Base-by-base conservation (phyloP, 92 coral and sea anemone genomes). In the Palythoa heliodiscus region DNA sequence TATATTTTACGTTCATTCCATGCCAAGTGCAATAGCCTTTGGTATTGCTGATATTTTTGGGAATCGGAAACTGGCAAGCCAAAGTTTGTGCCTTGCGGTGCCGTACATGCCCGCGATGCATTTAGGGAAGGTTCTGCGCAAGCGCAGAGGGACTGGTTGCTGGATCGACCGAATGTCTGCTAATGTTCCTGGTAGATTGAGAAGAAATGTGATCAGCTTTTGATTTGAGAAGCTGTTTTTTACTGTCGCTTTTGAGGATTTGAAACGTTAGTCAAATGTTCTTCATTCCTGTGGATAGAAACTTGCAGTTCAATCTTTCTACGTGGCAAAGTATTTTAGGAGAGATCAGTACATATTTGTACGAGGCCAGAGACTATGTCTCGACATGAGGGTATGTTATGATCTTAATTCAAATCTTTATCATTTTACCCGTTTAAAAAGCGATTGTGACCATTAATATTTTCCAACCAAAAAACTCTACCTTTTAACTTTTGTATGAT, bases 341-440 rank as follows among this genome's bases (percentile, higher is more conserved):
- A 66, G 69, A 80, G 73, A 47, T 20, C 24, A 35, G 84, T 66
- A 66, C 84, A 63, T 7, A 43, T 5, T 80, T 83, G 87, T 70
- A 83, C 79, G 35, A 70, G 77, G 55, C 20, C 48, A 71, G 72
- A 82, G 89, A 92, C 92, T 68, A 96, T 96, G 98, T 96, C 98
- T 87, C 98, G 98, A 84, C 98, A 96, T 89, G 98, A 96, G 93
- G 98, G 98, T 96, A 96, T 29, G 25, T 13, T 9, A 25, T 70
- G 78, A 75, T 75, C 54, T 74, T 57, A 54, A 77, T 89, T 84
- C 73, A 29, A 25, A 5, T 82, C 15, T 58, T 63, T 35, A n/a
- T 61, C 17, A 23, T 35, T 58, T 3, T 68, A 78, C 47, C 71
- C 61, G 72, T 16, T n/a, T 47, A 52, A 50, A 23, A 80, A 66